These are phyloP conservation scores for Clarias platycephalus DNA, from an alignment of 2,797 vertebrate genomes.

Conservation along the genomic window DNA sequence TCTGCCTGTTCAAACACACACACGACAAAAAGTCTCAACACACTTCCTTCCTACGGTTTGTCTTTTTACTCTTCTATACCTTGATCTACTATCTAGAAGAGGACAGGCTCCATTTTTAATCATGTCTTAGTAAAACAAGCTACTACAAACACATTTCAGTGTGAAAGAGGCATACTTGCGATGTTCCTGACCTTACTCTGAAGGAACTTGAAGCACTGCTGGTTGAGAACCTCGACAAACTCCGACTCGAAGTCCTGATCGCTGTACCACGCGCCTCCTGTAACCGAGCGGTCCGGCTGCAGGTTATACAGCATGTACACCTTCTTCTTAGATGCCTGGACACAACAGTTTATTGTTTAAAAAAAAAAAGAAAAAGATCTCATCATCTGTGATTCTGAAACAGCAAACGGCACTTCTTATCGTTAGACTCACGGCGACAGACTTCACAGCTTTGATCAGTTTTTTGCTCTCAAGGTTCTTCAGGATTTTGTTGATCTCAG, in stretches of 20 bases:
- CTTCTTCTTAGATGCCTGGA: constrained; percentile 96
- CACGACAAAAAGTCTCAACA: not conserved
- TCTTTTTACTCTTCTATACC: not conserved
- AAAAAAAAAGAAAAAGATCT: not conserved
- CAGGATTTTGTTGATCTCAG: constrained; percentile 97
- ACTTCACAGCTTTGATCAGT: constrained; percentile 96
- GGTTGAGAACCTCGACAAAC: constrained; percentile 97
- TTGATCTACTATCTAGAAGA: not conserved
- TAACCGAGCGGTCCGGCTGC: constrained; percentile 93
- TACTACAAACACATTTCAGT: not conserved
- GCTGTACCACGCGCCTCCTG: constrained; percentile 95
- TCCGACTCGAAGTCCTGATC: constrained; percentile 98
- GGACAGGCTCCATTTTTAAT: not conserved
- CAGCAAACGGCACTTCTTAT: no score
- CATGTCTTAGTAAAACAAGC: not conserved
- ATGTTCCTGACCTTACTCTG: constrained; percentile 85
- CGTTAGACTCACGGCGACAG: constrained; percentile 87
- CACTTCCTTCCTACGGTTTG: not conserved
- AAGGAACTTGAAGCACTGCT: constrained; percentile 96
- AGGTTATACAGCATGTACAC: constrained; percentile 97
- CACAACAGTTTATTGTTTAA: constrained; percentile 9
- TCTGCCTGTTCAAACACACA: constrained; percentile 78
- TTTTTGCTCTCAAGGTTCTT: constrained; percentile 99
- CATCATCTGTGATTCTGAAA: not conserved
- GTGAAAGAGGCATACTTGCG: not conserved